Percentiles rank a stretch among this genome's conserved stretches.
Conservation (phyloP, 2,888 invertebrate genomes). For the Cosmorhoe ocellata region DNA sequence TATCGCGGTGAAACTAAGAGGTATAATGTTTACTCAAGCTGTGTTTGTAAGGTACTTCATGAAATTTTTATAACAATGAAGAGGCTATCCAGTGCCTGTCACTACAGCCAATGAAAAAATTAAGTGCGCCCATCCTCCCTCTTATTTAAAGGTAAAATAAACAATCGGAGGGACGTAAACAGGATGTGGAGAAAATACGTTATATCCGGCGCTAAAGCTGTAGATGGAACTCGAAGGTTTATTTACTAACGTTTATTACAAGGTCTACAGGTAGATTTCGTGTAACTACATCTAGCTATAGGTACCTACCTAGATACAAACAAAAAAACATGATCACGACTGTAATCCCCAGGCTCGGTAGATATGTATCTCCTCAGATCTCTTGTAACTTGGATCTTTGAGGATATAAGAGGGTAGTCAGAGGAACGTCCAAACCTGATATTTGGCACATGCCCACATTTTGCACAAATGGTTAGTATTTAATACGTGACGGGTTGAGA, state of each 20-base stretch:
- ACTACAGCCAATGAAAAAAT: slow-evolving; percentile 29
- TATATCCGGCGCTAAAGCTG: slow-evolving; percentile 29
- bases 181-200: slow-evolving; percentile 34
- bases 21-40: slow-evolving; percentile 39
- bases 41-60: slow-evolving; percentile 35
- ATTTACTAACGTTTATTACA: not conserved
- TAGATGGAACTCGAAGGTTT: slow-evolving; percentile 5
- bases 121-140: slow-evolving; percentile 29
- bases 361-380: no score
- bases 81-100: slow-evolving; percentile 32
- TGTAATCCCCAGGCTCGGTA: no score
- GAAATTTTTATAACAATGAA: slow-evolving; percentile 37
- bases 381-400: no score
- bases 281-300: no score
- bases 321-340: no score
- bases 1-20: slow-evolving; percentile 44
- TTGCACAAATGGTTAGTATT: no score
- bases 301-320: no score
- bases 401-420: no score
- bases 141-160: slow-evolving; percentile 32
- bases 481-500: no score
- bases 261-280: no score
- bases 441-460: no score
- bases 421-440: no score
- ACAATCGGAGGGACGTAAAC: slow-evolving; percentile 31